Percentiles rank a stretch among this genome's conserved stretches.
These are phyloP conservation scores for Pogonophryne albipinna DNA, from an alignment of 2,797 vertebrate genomes.

Conservation along the genomic window DNA sequence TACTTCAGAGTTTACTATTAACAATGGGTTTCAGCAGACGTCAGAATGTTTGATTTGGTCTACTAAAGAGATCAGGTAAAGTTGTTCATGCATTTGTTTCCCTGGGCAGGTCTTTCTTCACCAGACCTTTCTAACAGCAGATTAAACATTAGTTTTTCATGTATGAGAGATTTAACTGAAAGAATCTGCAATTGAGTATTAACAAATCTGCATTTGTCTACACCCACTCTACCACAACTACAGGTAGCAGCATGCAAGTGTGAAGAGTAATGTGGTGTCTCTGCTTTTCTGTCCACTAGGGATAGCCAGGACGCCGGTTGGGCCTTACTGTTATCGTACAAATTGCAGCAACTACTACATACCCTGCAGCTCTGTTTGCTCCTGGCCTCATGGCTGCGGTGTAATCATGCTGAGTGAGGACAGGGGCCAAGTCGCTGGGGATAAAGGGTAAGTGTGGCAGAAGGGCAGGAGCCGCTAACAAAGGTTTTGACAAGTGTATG, in stretches of 20 bases:
- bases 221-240: background rate
- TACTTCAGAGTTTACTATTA: conserved; percentile 31
- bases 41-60: conserved; percentile 63
- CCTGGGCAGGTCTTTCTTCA: conserved; percentile 32
- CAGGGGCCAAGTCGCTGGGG: conserved; percentile 55
- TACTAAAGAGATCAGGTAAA: conserved; percentile 49
- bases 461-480: conserved; percentile 64
- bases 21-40: conserved; percentile 42
- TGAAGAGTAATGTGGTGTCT: conserved; percentile 23
- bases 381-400: conserved; percentile 9
- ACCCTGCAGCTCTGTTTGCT: conserved; percentile 30
- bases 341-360: conserved; percentile 20
- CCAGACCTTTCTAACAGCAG: conserved; percentile 5
- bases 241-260: conserved; percentile 1
- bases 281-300: conserved; percentile 24
- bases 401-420: conserved; percentile 70
- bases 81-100: conserved; percentile 30
- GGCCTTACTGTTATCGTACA: conserved; percentile 37
- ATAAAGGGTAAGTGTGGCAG: conserved; percentile 69
- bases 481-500: conserved; percentile 75
- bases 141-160: background rate
- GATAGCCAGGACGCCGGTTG: conserved; percentile 19
- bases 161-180: background rate
- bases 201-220: conserved; percentile 7
- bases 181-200: conserved; percentile 2